phyloP scores from a whole-genome alignment of 2,888 invertebrate genomes.

The Venustoraphidia nigricollis region DNA sequence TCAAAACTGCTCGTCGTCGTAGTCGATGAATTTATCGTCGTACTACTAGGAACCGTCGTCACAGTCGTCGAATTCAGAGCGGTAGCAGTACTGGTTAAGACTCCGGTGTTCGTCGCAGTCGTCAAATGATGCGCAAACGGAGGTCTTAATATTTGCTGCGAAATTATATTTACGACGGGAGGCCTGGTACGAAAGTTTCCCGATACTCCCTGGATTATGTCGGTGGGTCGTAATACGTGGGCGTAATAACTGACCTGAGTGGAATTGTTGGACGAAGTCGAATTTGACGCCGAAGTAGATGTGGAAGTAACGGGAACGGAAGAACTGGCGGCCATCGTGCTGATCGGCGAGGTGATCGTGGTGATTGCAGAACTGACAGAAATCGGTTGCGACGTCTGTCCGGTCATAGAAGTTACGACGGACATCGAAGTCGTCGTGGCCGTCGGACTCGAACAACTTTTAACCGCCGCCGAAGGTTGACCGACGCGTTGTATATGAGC shows the following conservation, averaged over 20 bases:
- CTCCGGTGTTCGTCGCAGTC: constrained; percentile 18
- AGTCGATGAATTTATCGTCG: no score
- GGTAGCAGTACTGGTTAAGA: constrained; percentile 10
- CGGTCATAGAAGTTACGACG: no score
- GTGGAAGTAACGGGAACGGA: constrained; percentile 9
- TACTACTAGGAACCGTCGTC: constrained; percentile 16
- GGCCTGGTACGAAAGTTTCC: constrained; percentile 13
- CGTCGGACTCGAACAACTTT: neutral
- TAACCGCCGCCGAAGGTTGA: constrained; percentile 18
- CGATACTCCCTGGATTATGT: no score
- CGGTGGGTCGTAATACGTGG: no score
- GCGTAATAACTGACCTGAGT: neutral
- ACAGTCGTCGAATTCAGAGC: constrained; percentile 12
- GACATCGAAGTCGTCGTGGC: neutral
- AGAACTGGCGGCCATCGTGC: neutral
- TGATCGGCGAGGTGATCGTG: no score
- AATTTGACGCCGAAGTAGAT: constrained; percentile 8
- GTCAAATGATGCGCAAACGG: constrained; percentile 24
- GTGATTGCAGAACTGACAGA: no score
- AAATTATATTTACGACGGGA: constrained; percentile 26
- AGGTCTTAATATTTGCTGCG: constrained; percentile 25
- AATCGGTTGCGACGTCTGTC: no score
- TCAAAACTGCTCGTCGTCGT: constrained; percentile 9
- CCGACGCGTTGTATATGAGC: constrained; percentile 32
- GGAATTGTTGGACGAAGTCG: constrained; percentile 2